Evolutionary conservation across 2,797 vertebrate genomes (phyloP), one percentile per base, ranked within the genome.

Genomic region (Neomorphus geoffroyi): DNA sequence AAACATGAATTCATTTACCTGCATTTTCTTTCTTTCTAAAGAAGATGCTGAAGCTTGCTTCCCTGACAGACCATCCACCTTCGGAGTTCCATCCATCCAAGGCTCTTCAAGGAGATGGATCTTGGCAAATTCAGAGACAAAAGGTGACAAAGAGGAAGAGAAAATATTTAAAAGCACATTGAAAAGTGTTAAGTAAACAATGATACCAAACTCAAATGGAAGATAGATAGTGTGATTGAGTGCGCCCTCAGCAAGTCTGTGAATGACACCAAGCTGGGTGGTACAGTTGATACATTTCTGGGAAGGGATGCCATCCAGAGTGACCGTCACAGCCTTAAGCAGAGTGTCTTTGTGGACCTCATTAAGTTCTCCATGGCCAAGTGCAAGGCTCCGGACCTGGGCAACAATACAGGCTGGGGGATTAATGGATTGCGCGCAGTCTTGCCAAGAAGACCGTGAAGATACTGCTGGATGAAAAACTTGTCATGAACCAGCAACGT

Each of bases 11-110:
- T 78, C 2, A 33, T 73, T 91, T 92, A 97, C 97, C 95, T 96
- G 96, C 7, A 27, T 60, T 94, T 96, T 97, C 77, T 90, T 97
- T 94, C 69, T 97, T 88, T 97, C 96, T 83, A 78, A n/a, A n/a
- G 35, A 1, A 61, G 83, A 92, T 50, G 74, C 87, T 13, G 53
- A 71, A 86, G 33, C 23, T 56, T 92, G 96, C 61, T 94, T 96
- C 35, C 82, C 93, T 43, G 86, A 39, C 11, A 57, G 28, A 45
- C 56, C 71, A 30, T 94, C 78, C 32, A 81, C 18, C 60, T 46
- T 93, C 12, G 39, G 14, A 65, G 12, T 24, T 67, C 51, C 86
- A 79, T 88, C 80, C 58, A 70, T 53, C 74, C 27, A 77, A 83
- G 74, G 67, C 22, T 94, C 86, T 86, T 88, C 57, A 0, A 69